Conservation (phyloP, 2,888 invertebrate species). For the Stenodera caucasica region DNA sequence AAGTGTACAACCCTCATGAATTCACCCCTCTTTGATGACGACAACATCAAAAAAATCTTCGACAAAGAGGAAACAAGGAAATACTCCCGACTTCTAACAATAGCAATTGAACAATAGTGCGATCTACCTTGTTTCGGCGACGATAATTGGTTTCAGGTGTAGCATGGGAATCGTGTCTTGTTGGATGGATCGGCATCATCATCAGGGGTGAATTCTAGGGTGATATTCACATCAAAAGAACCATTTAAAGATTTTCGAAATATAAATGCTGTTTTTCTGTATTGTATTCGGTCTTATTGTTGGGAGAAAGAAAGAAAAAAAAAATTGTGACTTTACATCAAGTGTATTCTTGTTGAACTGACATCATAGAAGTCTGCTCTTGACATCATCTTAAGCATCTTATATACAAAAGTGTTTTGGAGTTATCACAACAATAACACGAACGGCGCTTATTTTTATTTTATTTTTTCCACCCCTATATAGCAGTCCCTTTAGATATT, state of each 20-base stretch:
- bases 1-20: background rate
- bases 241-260: slow-evolving; percentile 5
- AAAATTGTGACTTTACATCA: slow-evolving; percentile 19
- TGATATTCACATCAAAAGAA: background rate
- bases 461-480: background rate
- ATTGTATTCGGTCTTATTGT: slow-evolving; percentile 11
- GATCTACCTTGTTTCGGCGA: slow-evolving; percentile 6
- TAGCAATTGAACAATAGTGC: background rate
- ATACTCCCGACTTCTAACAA: background rate
- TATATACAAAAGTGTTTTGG: slow-evolving; percentile 2
- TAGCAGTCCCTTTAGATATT: background rate
- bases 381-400: slow-evolving; percentile 14
- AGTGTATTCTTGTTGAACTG: slow-evolving; percentile 10
- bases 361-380: slow-evolving; percentile 14
- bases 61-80: background rate
- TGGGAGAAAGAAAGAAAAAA: background rate
- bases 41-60: background rate
- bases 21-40: background rate
- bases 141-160: slow-evolving; percentile 23
- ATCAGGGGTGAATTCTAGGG: background rate
- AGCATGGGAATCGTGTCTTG: background rate
- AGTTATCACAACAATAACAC: background rate
- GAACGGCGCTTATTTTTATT: background rate
- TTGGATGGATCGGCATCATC: no score
- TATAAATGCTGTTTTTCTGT: slow-evolving; percentile 12